A percentile compares a stretch with the other conserved stretches of the same genome.
These are phyloP conservation scores for Cherax quadricarinatus DNA, from an alignment of 1,140 invertebrate genomes.

Conservation along the genomic window DNA sequence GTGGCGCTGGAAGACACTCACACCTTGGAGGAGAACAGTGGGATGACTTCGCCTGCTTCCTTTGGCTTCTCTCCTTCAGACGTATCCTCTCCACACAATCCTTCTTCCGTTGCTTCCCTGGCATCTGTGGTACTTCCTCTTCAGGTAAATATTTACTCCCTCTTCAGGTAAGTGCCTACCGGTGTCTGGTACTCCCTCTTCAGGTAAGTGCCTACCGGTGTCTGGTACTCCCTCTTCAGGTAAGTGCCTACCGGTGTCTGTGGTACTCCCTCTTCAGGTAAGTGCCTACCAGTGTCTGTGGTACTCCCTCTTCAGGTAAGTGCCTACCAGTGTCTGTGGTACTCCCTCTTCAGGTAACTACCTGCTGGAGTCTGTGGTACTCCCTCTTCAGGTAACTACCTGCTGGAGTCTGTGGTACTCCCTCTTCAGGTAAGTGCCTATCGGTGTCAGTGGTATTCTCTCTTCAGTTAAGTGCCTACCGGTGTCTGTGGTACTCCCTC, in stretches of 20 bases:
- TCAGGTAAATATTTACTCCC: background rate
- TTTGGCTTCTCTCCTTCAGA: background rate
- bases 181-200: conserved; percentile 24
- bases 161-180: no score
- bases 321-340: background rate
- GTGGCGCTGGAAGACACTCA: conserved; percentile 9
- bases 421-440: no score
- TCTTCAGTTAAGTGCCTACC: background rate
- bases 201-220: conserved; percentile 16
- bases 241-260: background rate
- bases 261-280: background rate
- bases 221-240: conserved; percentile 35
- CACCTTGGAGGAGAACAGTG: background rate
- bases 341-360: conserved; percentile 30
- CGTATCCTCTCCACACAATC: background rate
- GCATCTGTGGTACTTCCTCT: conserved; percentile 35
- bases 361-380: background rate
- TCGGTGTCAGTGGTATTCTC: background rate
- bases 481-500: background rate
- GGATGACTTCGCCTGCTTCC: background rate
- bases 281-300: background rate
- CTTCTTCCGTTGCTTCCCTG: conserved; percentile 17
- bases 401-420: background rate
- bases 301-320: no score
- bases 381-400: no score